Evolutionary conservation across 2,113 vertebrate species (phyloP).

Genomic region (Brachyhypopomus gauderio): DNA sequence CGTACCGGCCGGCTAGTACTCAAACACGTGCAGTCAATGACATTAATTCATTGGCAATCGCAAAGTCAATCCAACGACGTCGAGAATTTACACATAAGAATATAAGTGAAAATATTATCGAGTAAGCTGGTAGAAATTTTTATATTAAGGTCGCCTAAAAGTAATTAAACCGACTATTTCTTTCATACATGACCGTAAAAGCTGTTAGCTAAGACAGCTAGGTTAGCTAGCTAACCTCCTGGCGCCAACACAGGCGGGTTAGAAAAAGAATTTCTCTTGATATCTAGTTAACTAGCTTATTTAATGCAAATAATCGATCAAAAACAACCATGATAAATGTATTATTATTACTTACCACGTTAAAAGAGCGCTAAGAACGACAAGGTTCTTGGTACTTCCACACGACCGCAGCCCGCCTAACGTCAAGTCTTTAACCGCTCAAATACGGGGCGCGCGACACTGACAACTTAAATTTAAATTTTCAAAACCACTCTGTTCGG

Average conservation of each 20-base stretch:
- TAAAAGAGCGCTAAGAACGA: not conserved
- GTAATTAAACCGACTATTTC: not conserved
- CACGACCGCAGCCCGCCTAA: not conserved
- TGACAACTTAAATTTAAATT: not conserved
- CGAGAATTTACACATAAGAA: not conserved
- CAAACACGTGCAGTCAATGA: conserved; percentile 43
- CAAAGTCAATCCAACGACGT: not conserved
- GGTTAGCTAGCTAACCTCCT: not conserved
- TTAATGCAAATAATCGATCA: too few species aligned
- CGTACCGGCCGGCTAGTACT: not conserved
- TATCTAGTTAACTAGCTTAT: too few species aligned
- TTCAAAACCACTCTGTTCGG: not conserved
- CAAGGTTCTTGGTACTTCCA: not conserved
- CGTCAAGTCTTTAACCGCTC: not conserved
- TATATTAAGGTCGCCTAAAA: not conserved
- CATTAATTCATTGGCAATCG: conserved; percentile 27
- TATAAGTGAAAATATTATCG: not conserved
- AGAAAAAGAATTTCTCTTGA: not conserved
- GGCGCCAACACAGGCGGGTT: not conserved
- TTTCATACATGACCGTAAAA: not conserved
- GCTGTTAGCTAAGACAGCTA: not conserved
- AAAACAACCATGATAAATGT: not conserved
- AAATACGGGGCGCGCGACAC: not conserved
- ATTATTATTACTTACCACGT: not conserved
- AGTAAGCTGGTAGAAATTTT: not conserved